Percentiles rank a stretch among this genome's conserved stretches.
Evolutionary conservation across 1,140 invertebrate genomes (phyloP).

Genomic region (Archivesica marissinica): DNA sequence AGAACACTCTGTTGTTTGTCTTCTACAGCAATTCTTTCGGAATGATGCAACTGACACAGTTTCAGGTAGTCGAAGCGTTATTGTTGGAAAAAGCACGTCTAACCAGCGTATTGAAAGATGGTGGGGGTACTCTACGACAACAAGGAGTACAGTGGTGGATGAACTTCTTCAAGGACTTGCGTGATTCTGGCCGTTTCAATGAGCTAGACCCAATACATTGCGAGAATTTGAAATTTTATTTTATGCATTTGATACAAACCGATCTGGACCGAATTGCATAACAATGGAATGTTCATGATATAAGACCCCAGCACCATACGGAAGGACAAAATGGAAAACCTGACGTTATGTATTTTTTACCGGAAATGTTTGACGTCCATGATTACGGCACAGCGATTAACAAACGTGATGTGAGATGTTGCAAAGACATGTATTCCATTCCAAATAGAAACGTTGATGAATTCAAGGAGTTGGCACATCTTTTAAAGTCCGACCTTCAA

Average conservation of each 20-base stretch:
- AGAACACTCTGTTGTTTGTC: conserved; percentile 37
- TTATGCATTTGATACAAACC: too few species aligned
- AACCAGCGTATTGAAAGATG: conserved; percentile 19
- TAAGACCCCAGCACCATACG: not conserved
- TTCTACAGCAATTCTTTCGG: conserved; percentile 26
- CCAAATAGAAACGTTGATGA: conserved; percentile 9
- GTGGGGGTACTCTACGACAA: conserved; percentile 7
- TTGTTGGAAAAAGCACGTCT: conserved; percentile 18
- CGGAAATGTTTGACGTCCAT: conserved; percentile 29
- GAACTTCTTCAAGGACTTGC: conserved; percentile 25
- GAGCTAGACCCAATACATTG: too few species aligned
- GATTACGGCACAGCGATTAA: not conserved
- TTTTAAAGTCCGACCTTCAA: conserved; percentile 38
- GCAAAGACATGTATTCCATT: conserved; percentile 4
- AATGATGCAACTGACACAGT: conserved; percentile 22
- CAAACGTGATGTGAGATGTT: conserved; percentile 7
- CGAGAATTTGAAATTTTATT: too few species aligned
- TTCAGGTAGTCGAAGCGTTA: conserved; percentile 17
- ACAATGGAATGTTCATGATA: conserved; percentile 17
- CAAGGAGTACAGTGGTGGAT: conserved; percentile 44
- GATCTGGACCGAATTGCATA: too few species aligned
- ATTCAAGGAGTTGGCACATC: conserved; percentile 26
- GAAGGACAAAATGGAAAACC: conserved; percentile 13
- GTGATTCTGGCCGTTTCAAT: conserved; percentile 9
- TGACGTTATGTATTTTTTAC: conserved; percentile 23